Conservation (phyloP, 2,797 vertebrate genomes). For the Chromis chromis region DNA sequence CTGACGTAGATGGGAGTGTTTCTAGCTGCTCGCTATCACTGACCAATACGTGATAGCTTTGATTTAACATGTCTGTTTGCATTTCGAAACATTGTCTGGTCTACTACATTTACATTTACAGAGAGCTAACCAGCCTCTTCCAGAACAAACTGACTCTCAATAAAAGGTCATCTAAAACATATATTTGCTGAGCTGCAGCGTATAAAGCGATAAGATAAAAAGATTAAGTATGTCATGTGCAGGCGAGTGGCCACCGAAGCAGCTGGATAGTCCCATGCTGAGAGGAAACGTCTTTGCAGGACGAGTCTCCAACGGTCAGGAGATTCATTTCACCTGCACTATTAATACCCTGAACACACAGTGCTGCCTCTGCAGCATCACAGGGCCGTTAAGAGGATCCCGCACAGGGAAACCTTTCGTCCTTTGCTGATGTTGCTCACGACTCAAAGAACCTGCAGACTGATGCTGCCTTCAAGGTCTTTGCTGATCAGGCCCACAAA, state of each 20-base stretch:
- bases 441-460: slow-evolving; percentile 3
- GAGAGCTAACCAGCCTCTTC: not conserved
- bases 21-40: not conserved
- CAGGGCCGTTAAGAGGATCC: slow-evolving; percentile 40
- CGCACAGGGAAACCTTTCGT: slow-evolving; percentile 21
- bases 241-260: not conserved
- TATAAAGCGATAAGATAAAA: slow-evolving; percentile 12
- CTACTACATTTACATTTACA: too few species aligned
- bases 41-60: not conserved
- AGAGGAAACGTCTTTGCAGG: slow-evolving; percentile 1
- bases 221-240: not conserved
- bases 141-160: not conserved
- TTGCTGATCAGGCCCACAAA: not conserved
- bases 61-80: not conserved
- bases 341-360: slow-evolving; percentile 43
- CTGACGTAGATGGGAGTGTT: not conserved
- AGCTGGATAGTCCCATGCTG: not conserved
- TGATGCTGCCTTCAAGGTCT: slow-evolving; percentile 23
- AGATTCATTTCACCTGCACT: slow-evolving; percentile 63
- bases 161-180: slow-evolving; percentile 15
- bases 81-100: not conserved
- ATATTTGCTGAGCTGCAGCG: slow-evolving; percentile 10
- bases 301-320: slow-evolving; percentile 17
- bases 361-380: slow-evolving; percentile 40
- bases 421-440: slow-evolving; percentile 40